Evolutionary conservation across 2,797 vertebrate genomes (phyloP), one percentile per base, ranked within the genome.

Genomic region (Sebastes ruberrimus): DNA sequence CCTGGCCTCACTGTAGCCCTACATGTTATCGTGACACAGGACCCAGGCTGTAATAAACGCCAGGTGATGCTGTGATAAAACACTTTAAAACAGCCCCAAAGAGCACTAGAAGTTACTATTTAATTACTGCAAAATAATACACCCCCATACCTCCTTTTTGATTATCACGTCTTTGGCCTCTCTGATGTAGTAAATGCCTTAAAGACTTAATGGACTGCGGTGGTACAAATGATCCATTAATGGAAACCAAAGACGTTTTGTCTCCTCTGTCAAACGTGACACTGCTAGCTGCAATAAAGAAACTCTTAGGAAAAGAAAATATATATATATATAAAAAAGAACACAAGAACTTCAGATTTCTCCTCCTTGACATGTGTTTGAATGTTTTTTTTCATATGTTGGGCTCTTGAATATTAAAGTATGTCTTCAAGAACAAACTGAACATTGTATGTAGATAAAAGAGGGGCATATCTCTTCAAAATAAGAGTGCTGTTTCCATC

Each of bases 221-320:
- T 74, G 30, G 33, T 71, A 28, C 78, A 83, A 74, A 77, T 66
- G 4, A 73, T 70, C 59, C 65, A 55, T 78, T 84, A 88, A 82
- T 73, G 73, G 66, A 74, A 89, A 66, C 23, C 27, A 71, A 62
- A 62, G 61, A 72, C 23, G 2, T 74, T 76, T 71, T 71, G 22
- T 71, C 42, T 83, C 20, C 62, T 74, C 20, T 67, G 14, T 76
- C 49, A 78, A 64, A 67, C 2, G 1, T 38, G 16, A 53, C 28
- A 66, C 16, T 49, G 7, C 25, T 62, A n/a, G 55, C 42, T 71
- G 74, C 27, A 56, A 25, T 42, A 72, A 10, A 66, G 10, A 63
- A 20, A 60, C 38, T 60, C 55, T 64, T 23, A 23, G 2, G 2
- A 33, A 25, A 42, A 42, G 14, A 42, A 42, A 7, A 42, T 16